Evolutionary conservation across 2,888 invertebrate genomes (phyloP).

Genomic region (Rhamphomyia laevipes): DNA sequence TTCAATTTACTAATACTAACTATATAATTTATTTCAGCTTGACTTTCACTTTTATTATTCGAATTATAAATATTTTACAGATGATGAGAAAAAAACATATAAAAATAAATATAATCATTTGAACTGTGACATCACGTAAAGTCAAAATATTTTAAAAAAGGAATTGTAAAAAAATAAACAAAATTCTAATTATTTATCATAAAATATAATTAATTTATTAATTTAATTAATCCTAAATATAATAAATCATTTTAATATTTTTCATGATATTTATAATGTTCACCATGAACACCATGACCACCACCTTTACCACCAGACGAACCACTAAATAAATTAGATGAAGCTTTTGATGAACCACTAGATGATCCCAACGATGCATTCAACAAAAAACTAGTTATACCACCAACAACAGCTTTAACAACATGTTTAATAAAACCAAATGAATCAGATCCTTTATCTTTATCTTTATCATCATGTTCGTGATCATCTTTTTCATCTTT

Average conservation of each 20-base stretch:
- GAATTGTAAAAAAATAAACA: too few relatives aligned
- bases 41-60: too few relatives aligned
- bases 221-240: not conserved
- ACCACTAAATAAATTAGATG: conserved; percentile 21
- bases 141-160: too few relatives aligned
- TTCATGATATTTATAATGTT: not conserved
- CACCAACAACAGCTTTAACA: conserved; percentile 30
- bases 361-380: conserved; percentile 33
- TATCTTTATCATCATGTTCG: conserved; percentile 12
- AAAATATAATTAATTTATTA: too few relatives aligned
- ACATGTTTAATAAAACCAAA: conserved; percentile 32
- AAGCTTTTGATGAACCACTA: conserved; percentile 31
- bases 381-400: conserved; percentile 27
- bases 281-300: not conserved
- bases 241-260: not conserved
- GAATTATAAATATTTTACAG: too few relatives aligned
- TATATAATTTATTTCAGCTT: too few relatives aligned
- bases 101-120: too few relatives aligned
- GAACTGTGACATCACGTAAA: too few relatives aligned
- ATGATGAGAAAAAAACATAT: too few relatives aligned
- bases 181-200: too few relatives aligned
- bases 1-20: too few relatives aligned
- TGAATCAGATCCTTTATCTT: conserved; percentile 25
- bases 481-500: conserved; percentile 7
- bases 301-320: conserved; percentile 12